Conservation (phyloP, 2,888 invertebrate species). For the Microplitis deprimator region DNA sequence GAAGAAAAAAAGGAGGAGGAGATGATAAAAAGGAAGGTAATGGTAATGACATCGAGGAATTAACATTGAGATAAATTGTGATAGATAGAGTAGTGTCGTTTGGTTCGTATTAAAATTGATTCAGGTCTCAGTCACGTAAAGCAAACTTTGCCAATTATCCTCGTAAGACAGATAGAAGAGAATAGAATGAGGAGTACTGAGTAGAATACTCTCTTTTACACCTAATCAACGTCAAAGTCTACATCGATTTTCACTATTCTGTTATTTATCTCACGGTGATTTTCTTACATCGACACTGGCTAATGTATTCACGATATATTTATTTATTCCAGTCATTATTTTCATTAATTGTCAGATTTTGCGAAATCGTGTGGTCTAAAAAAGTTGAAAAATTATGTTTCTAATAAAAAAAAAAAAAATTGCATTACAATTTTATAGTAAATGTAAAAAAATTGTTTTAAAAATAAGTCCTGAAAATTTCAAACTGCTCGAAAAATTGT, state of each 20-base stretch:
- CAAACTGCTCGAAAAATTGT: too few relatives aligned
- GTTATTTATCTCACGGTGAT: conserved; percentile 4
- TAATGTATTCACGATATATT: neutral
- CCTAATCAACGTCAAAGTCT: conserved; percentile 11
- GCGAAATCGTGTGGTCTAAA: too few relatives aligned
- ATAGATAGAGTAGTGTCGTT: conserved; percentile 20
- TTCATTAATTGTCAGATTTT: too few relatives aligned
- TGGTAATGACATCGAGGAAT: conserved; percentile 9
- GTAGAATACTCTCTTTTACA: conserved; percentile 17
- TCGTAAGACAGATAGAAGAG: conserved; percentile 33
- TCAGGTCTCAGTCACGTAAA: conserved; percentile 48
- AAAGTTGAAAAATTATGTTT: too few relatives aligned
- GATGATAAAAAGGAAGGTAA: neutral
- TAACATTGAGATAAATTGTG: conserved; percentile 13
- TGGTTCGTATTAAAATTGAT: conserved; percentile 45
- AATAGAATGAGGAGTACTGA: neutral
- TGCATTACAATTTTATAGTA: too few relatives aligned
- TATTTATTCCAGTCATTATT: too few relatives aligned
- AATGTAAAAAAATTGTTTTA: too few relatives aligned
- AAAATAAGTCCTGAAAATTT: too few relatives aligned
- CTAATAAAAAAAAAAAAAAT: too few relatives aligned
- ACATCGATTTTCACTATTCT: neutral
- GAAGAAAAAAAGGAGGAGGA: neutral
- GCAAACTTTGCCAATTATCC: conserved; percentile 49
- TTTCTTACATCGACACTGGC: neutral